phyloP scores from a whole-genome alignment of 2,888 invertebrate species.

The Apodemia hepburni region DNA sequence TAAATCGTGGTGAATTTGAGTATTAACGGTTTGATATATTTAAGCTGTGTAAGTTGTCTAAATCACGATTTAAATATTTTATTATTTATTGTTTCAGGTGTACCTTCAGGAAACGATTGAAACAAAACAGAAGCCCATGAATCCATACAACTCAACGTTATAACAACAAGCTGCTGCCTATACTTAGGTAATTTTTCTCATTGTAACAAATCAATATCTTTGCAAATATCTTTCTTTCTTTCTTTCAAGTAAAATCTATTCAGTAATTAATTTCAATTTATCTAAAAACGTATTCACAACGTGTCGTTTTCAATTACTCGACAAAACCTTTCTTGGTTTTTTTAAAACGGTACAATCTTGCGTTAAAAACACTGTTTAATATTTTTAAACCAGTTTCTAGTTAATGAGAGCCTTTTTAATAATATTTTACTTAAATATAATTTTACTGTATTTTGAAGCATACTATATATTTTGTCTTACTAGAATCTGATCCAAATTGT shows the following conservation, averaged over 20 bases:
- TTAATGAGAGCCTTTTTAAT: too few species aligned
- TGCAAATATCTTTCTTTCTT: too few species aligned
- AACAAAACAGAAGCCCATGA: constrained; percentile 51
- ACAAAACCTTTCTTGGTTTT: constrained; percentile 2
- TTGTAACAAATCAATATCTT: too few species aligned
- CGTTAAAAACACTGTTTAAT: neutral
- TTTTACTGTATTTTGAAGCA: too few species aligned
- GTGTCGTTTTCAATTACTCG: neutral
- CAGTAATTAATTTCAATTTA: constrained; percentile 14
- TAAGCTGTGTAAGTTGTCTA: neutral
- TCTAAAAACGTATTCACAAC: neutral
- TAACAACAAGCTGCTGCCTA: constrained; percentile 65
- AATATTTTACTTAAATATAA: too few species aligned
- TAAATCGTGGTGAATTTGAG: too few species aligned
- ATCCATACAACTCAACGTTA: constrained; percentile 49
- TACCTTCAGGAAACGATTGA: constrained; percentile 32
- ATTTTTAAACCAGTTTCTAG: too few species aligned
- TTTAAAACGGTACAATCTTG: neutral
- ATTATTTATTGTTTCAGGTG: constrained; percentile 57
- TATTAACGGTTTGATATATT: too few species aligned
- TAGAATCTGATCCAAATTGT: too few species aligned
- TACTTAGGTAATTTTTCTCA: constrained; percentile 56
- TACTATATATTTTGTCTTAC: too few species aligned
- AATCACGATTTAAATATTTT: constrained; percentile 20
- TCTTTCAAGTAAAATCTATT: neutral